Conservation (phyloP, 2,113 vertebrate species). For the Machaerirhynchus nigripectus region DNA sequence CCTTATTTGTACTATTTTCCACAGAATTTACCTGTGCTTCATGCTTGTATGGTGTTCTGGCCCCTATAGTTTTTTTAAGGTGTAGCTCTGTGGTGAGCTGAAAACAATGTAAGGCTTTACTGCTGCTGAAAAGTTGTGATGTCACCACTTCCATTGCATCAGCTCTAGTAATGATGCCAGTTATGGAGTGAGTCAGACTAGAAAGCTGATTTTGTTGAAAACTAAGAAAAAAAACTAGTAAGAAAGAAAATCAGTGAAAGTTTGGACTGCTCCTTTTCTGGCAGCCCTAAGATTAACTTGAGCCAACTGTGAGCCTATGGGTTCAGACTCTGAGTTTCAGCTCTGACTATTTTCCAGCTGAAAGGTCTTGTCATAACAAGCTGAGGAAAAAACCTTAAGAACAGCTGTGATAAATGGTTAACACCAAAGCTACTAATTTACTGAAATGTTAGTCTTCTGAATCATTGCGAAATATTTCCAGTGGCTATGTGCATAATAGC, state of each 20-base stretch:
- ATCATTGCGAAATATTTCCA: not conserved
- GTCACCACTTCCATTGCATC: conserved; percentile 39
- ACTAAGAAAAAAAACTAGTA: not conserved
- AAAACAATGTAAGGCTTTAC: not conserved
- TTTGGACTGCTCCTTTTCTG: not conserved
- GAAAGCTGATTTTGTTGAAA: conserved; percentile 18
- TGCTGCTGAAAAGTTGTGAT: not conserved
- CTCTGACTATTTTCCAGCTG: not conserved
- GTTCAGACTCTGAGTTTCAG: not conserved
- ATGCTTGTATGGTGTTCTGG: not conserved
- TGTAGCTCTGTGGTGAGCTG: not conserved
- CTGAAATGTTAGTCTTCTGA: not conserved
- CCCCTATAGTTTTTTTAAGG: not conserved
- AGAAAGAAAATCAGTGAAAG: not conserved
- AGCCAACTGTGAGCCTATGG: not conserved
- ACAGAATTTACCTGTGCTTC: not conserved
- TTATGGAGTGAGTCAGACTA: not conserved
- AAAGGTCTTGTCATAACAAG: not conserved
- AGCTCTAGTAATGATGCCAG: not conserved
- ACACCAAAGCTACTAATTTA: not conserved
- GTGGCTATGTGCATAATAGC: not conserved
- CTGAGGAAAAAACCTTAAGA: not conserved
- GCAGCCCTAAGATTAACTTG: not conserved
- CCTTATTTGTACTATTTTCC: fast-evolving
- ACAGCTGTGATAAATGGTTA: not conserved